phyloP scores from a whole-genome alignment of 2,888 invertebrate species.

The Cosmia trapezina region DNA sequence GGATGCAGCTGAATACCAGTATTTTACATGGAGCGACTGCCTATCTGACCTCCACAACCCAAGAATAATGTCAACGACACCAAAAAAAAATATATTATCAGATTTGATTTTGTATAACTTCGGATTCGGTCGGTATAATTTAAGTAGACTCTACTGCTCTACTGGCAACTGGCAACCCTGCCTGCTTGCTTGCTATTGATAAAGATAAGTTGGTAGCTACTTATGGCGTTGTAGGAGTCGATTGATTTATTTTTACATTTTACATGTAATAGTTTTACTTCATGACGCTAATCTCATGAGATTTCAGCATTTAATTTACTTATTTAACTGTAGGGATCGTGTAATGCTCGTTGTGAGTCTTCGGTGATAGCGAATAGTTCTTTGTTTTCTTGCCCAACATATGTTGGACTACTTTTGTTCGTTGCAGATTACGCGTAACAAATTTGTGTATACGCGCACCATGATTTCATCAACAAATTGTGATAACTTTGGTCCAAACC shows the following conservation, averaged over 20 bases:
- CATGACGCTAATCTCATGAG: slow-evolving; percentile 87
- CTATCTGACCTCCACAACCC: no score
- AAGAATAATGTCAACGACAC: no score
- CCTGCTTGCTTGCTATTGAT: no score
- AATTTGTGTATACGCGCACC: slow-evolving; percentile 63
- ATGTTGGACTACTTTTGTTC: slow-evolving; percentile 82
- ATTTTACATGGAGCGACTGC: no score
- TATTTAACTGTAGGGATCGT: slow-evolving; percentile 68
- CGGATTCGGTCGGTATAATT: background rate
- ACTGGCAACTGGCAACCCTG: no score
- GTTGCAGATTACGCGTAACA: slow-evolving; percentile 72
- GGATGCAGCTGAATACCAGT: no score
- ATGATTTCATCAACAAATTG: slow-evolving; percentile 78
- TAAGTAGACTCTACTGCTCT: background rate
- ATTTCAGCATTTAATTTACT: slow-evolving; percentile 81
- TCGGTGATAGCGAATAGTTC: slow-evolving; percentile 74
- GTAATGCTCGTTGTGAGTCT: slow-evolving; percentile 69
- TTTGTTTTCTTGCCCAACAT: slow-evolving; percentile 81
- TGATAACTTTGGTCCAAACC: slow-evolving; percentile 69
- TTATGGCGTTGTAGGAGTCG: slow-evolving; percentile 84
- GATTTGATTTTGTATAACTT: background rate
- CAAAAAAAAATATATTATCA: no score
- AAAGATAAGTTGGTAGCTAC: slow-evolving; percentile 53
- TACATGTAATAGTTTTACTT: slow-evolving; percentile 84
- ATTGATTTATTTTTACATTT: slow-evolving; percentile 85